Conservation (phyloP, 1,140 invertebrate genomes). For the Nylanderia fulva region DNA sequence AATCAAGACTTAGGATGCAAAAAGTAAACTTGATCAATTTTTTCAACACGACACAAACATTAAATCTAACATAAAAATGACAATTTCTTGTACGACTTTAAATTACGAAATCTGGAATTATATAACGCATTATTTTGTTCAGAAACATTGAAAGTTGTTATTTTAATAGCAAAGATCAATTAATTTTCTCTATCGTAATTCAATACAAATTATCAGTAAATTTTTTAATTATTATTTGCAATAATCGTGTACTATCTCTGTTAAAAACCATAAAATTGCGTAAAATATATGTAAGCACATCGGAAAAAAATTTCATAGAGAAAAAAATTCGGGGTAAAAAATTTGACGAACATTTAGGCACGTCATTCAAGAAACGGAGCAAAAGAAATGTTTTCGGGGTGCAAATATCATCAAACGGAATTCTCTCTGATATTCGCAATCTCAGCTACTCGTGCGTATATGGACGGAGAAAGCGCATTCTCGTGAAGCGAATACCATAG, state of each 20-base stretch:
- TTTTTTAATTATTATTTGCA: not conserved
- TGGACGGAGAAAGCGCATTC: slow-evolving; percentile 54
- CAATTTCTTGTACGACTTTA: not conserved
- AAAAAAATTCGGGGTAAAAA: not conserved
- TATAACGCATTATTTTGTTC: not conserved
- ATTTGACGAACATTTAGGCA: slow-evolving; percentile 4
- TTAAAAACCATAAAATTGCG: slow-evolving; percentile 2
- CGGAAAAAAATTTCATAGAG: not conserved
- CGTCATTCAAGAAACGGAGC: not conserved
- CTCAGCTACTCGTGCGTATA: slow-evolving; percentile 39
- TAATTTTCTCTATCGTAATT: not conserved
- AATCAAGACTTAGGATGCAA: not conserved
- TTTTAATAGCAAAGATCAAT: not conserved
- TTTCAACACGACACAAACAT: not conserved
- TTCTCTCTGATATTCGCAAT: slow-evolving; percentile 35
- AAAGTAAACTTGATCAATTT: not conserved
- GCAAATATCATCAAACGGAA: not conserved
- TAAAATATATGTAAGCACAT: not conserved
- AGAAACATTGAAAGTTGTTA: not conserved
- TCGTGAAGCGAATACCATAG: slow-evolving; percentile 43
- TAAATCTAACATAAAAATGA: not conserved
- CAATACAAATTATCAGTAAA: too few species aligned
- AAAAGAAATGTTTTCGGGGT: slow-evolving; percentile 2
- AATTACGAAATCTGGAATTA: not conserved
- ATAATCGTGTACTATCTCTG: not conserved